These are phyloP conservation scores for Patella pellucida DNA, from an alignment of 2,888 invertebrate species.

Conservation along the genomic window DNA sequence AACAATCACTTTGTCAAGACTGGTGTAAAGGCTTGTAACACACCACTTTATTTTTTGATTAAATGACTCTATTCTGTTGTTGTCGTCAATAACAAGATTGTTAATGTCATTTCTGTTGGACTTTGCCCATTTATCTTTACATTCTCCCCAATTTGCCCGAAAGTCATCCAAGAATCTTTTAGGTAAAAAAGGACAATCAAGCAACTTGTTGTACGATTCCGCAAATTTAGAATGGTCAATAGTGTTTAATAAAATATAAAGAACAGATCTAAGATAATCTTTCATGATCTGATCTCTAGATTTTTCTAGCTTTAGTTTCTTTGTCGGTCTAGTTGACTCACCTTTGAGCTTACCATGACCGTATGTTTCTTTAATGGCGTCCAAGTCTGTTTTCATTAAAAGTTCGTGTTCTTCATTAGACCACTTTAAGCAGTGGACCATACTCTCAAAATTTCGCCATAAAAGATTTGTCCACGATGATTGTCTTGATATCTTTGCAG, in stretches of 20 bases:
- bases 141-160: neutral
- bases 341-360: no score
- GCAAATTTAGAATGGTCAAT: neutral
- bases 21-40: neutral
- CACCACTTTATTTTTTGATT: neutral
- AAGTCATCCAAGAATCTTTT: neutral
- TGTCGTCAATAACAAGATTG: neutral
- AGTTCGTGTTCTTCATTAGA: neutral
- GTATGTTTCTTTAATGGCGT: no score
- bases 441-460: neutral
- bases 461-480: no score
- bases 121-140: constrained; percentile 4
- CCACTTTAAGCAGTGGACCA: neutral
- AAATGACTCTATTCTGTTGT: constrained; percentile 6
- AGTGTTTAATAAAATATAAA: neutral
- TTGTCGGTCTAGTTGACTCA: no score
- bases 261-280: no score
- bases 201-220: neutral
- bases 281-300: neutral
- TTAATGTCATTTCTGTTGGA: neutral
- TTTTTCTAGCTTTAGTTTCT: no score
- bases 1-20: neutral
- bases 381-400: neutral
- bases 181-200: neutral
- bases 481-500: neutral